Evolutionary conservation across 1,140 invertebrate species (phyloP).

Genomic region (Drosophila kanapiae): DNA sequence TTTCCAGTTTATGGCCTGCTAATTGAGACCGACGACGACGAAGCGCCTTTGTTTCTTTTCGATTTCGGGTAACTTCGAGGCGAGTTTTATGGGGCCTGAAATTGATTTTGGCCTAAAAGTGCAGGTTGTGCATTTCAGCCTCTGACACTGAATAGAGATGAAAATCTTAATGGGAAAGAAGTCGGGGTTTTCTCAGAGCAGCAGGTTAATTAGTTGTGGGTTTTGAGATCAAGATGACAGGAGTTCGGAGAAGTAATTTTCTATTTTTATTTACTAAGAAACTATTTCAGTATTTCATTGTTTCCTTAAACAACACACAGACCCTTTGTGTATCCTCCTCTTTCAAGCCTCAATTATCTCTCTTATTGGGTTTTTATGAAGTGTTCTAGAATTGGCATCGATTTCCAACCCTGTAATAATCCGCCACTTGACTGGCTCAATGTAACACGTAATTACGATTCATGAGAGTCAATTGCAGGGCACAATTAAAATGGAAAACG

Average conservation of each 20-base stretch:
- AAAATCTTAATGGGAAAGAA: conserved; percentile 4
- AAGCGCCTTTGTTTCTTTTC: conserved; percentile 32
- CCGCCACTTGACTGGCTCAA: conserved; percentile 33
- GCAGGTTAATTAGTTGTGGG: neutral
- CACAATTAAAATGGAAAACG: conserved; percentile 43
- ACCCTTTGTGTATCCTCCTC: too few relatives aligned
- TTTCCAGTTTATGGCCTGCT: conserved; percentile 44
- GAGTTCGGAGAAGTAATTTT: neutral
- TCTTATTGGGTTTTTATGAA: conserved; percentile 5
- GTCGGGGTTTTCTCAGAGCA: neutral
- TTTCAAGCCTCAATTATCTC: conserved; percentile 3
- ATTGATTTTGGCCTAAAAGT: conserved; percentile 25
- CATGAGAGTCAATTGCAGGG: conserved; percentile 39
- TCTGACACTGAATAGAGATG: neutral
- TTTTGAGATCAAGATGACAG: neutral
- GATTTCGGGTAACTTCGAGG: conserved; percentile 18
- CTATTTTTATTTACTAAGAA: neutral
- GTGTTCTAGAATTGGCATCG: neutral
- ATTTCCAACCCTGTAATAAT: conserved; percentile 35
- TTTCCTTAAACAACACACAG: too few relatives aligned
- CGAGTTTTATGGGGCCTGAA: conserved; percentile 46
- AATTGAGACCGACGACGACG: conserved; percentile 31
- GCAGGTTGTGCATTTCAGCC: conserved; percentile 21
- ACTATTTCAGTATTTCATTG: too few relatives aligned
- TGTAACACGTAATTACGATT: conserved; percentile 52